Percentiles rank a stretch among this genome's conserved stretches.
These are phyloP conservation scores for Perizoma flavofasciatum DNA, from an alignment of 2,888 invertebrate species.

Conservation along the genomic window DNA sequence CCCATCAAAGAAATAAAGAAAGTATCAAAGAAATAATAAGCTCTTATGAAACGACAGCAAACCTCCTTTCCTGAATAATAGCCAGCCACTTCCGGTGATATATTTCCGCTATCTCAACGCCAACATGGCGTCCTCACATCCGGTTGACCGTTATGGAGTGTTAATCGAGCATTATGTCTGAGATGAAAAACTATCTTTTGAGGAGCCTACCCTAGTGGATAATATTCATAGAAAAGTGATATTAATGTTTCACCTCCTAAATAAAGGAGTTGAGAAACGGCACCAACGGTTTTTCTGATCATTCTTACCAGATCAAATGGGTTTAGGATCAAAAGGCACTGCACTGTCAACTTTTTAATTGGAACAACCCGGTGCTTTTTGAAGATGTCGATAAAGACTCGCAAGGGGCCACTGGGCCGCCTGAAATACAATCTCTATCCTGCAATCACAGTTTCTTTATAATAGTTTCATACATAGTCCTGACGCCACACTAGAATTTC, in stretches of 20 bases:
- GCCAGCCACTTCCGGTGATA: constrained; percentile 77
- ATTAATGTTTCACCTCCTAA: constrained; percentile 21
- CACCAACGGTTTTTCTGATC: not conserved
- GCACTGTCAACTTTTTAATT: too few relatives aligned
- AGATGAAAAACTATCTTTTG: constrained; percentile 75
- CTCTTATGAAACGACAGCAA: constrained; percentile 74
- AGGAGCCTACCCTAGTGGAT: constrained; percentile 49
- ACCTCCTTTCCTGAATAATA: constrained; percentile 79
- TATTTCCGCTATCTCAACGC: constrained; percentile 81
- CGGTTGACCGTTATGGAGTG: constrained; percentile 81
- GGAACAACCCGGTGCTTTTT: too few relatives aligned
- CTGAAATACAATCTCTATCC: too few relatives aligned
- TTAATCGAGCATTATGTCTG: constrained; percentile 80
- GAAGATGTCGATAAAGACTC: too few relatives aligned
- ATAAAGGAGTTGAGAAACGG: too few relatives aligned
- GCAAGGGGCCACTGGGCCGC: too few relatives aligned
- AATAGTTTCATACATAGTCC: too few relatives aligned
- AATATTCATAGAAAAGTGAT: constrained; percentile 51
- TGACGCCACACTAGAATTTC: too few relatives aligned
- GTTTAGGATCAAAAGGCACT: too few relatives aligned
- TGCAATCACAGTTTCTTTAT: too few relatives aligned
- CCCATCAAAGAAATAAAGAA: constrained; percentile 58
- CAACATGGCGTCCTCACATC: constrained; percentile 76
- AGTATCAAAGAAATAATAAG: constrained; percentile 64
- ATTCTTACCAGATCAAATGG: too few relatives aligned